These are phyloP conservation scores for Drosophila azteca DNA, from an alignment of 1,140 invertebrate genomes.

Conservation along the genomic window DNA sequence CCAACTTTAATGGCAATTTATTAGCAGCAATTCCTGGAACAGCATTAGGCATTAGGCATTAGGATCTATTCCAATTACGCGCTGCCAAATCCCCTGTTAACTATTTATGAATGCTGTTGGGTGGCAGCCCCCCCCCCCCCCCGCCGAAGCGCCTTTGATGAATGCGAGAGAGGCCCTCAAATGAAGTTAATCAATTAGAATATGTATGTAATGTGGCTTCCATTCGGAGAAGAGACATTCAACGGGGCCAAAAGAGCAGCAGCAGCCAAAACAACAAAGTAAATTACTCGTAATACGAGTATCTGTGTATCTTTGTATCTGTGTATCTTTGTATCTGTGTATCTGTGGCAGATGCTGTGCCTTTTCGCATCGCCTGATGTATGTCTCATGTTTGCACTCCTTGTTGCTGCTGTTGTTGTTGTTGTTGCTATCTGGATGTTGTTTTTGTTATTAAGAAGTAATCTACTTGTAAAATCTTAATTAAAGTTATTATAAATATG, in stretches of 20 bases:
- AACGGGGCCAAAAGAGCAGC: background rate
- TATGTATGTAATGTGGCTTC: constrained; percentile 27
- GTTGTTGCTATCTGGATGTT: constrained; percentile 47
- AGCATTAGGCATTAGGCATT: too few relatives aligned
- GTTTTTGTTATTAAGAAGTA: constrained; percentile 80
- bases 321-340: too few relatives aligned
- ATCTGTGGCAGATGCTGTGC: constrained; percentile 35
- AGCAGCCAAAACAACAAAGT: constrained; percentile 25
- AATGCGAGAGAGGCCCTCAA: too few relatives aligned
- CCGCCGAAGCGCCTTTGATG: constrained; percentile 3
- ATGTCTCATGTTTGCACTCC: constrained; percentile 22
- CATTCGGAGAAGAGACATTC: constrained; percentile 8
- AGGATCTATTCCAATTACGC: background rate
- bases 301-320: constrained; percentile 5
- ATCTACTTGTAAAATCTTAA: constrained; percentile 82
- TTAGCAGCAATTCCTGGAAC: constrained; percentile 40
- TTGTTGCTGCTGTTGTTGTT: constrained; percentile 15
- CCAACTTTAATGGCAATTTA: constrained; percentile 65
- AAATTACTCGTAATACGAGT: constrained; percentile 4
- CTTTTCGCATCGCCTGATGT: constrained; percentile 19
- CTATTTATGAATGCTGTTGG: constrained; percentile 26
- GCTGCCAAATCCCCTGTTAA: constrained; percentile 13
- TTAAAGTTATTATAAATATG: constrained; percentile 82
- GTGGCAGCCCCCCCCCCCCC: background rate
- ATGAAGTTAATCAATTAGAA: constrained; percentile 36